Percentiles rank a stretch among this genome's conserved stretches.
Conservation (phyloP, 2,888 invertebrate species). For the Eilema sororculum region DNA sequence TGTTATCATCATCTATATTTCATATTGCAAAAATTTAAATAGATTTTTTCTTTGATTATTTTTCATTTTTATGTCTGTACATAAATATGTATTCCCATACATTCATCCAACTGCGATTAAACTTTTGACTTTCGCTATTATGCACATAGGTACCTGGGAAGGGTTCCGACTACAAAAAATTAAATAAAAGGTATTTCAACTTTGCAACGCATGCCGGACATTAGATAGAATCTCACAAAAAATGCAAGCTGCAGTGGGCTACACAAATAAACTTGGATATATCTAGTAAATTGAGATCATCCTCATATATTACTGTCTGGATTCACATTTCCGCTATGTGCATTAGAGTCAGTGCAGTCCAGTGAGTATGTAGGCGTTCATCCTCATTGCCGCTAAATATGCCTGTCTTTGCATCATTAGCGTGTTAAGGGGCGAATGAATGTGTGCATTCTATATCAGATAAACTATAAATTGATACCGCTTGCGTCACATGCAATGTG, state of each 20-base stretch:
- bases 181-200: neutral
- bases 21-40: neutral
- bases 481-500: conserved; percentile 12
- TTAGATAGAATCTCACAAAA: neutral
- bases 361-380: conserved; percentile 66
- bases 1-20: neutral
- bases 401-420: conserved; percentile 37
- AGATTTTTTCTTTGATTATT: neutral
- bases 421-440: conserved; percentile 36
- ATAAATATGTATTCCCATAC: neutral
- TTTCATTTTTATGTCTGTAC: neutral
- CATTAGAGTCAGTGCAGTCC: conserved; percentile 50
- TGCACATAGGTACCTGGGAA: neutral
- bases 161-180: neutral
- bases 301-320: conserved; percentile 53
- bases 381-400: conserved; percentile 75
- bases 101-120: neutral
- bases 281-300: conserved; percentile 45
- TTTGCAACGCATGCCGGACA: neutral
- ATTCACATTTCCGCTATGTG: conserved; percentile 61
- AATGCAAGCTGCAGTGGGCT: conserved; percentile 3
- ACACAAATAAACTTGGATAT: conserved; percentile 24
- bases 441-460: conserved; percentile 26
- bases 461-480: conserved; percentile 19
- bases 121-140: neutral